These are phyloP conservation scores for Euplexia lucipara DNA, from an alignment of 2,888 invertebrate genomes.

Conservation along the genomic window DNA sequence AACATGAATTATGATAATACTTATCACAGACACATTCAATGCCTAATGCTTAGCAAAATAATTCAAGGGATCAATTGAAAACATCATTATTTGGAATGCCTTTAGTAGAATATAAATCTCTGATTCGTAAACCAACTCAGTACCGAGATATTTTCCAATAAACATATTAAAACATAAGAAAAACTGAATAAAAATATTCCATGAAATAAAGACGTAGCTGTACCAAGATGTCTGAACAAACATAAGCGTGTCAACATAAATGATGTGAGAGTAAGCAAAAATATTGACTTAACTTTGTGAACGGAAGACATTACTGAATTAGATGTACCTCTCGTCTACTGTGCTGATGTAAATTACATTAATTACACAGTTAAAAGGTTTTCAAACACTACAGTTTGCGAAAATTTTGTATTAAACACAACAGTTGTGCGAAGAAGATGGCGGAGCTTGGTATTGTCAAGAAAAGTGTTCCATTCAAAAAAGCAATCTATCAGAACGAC, in stretches of 20 bases:
- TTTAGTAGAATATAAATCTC: background rate
- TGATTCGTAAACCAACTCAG: background rate
- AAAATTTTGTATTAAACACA: too few species aligned
- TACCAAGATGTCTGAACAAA: constrained; percentile 12
- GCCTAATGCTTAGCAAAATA: background rate
- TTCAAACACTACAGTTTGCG: background rate
- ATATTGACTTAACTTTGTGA: constrained; percentile 32
- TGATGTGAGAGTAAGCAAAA: constrained; percentile 6
- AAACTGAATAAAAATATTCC: background rate
- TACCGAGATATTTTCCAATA: constrained; percentile 9
- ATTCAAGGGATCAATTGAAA: background rate
- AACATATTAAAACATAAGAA: background rate
- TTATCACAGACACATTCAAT: background rate
- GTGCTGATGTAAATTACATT: constrained; percentile 33
- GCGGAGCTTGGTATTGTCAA: too few species aligned
- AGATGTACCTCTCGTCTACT: background rate
- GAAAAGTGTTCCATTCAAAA: too few species aligned
- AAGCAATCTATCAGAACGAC: too few species aligned
- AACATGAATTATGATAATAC: too few species aligned
- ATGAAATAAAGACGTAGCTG: constrained; percentile 23
- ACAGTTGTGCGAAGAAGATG: too few species aligned
- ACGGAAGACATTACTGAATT: constrained; percentile 26
- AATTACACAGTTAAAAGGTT: constrained; percentile 11
- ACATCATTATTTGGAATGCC: background rate
- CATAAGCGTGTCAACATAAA: constrained; percentile 19